Evolutionary conservation across 2,888 invertebrate species (phyloP).

Genomic region (Eurois occulta): DNA sequence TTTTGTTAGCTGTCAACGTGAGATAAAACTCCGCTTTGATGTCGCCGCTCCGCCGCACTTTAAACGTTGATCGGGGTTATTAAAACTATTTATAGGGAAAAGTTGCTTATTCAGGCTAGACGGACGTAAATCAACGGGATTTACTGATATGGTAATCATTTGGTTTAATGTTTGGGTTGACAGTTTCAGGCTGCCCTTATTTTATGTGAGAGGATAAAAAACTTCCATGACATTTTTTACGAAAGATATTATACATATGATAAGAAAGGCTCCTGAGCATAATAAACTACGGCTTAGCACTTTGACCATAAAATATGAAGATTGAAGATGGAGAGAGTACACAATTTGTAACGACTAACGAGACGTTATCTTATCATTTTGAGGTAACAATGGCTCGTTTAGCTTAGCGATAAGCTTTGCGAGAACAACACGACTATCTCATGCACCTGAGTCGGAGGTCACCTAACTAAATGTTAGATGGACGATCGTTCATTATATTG

Average conservation of each 20-base stretch:
- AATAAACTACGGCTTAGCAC: conserved; percentile 23
- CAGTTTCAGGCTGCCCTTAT: conserved; percentile 37
- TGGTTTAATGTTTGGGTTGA: conserved; percentile 49
- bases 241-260: conserved; percentile 21
- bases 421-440: conserved; percentile 15
- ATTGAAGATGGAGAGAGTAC: conserved; percentile 34
- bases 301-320: conserved; percentile 38
- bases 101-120: conserved; percentile 60
- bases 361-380: conserved; percentile 49
- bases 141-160: conserved; percentile 61
- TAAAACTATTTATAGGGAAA: conserved; percentile 68
- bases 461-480: not conserved
- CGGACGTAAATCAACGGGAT: conserved; percentile 55
- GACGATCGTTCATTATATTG: conserved; percentile 1
- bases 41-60: conserved; percentile 76
- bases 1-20: conserved; percentile 89
- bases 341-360: conserved; percentile 40
- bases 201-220: conserved; percentile 34
- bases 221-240: conserved; percentile 3
- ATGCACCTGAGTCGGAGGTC: not conserved
- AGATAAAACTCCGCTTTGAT: conserved; percentile 85
- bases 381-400: conserved; percentile 37
- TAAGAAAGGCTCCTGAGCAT: conserved; percentile 14
- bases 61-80: conserved; percentile 67
- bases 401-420: conserved; percentile 22